phyloP scores from a whole-genome alignment of 2,888 invertebrate species.

The Ophioninae sp. region DNA sequence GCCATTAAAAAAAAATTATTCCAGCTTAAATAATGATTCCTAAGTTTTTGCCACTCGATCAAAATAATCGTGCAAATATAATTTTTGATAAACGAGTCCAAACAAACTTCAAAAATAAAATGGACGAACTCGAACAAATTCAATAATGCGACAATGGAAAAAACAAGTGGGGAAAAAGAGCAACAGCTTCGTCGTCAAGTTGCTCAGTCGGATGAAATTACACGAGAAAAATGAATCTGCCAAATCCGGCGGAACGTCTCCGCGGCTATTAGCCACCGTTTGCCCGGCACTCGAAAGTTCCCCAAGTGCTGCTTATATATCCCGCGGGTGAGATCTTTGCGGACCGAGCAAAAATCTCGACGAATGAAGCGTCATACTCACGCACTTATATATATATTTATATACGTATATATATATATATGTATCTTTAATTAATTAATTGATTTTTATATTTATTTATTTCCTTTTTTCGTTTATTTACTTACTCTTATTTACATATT shows the following conservation, averaged over 20 bases:
- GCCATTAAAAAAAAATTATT: too few species aligned
- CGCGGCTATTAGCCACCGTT: constrained; percentile 21
- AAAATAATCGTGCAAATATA: background rate
- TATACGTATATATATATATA: background rate
- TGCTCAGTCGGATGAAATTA: background rate
- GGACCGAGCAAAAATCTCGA: background rate
- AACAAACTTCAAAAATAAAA: background rate
- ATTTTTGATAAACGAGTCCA: background rate
- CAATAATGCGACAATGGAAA: background rate
- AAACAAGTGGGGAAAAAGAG: background rate
- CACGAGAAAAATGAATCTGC: constrained; percentile 10
- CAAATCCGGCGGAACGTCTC: background rate
- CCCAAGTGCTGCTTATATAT: background rate
- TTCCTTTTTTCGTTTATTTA: too few species aligned
- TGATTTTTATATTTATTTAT: too few species aligned
- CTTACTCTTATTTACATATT: too few species aligned
- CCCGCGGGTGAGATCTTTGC: constrained; percentile 3
- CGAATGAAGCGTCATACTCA: background rate
- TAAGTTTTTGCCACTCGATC: too few species aligned
- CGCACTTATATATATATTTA: background rate
- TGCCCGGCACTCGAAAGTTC: constrained; percentile 18
- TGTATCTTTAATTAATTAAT: background rate
- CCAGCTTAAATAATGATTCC: too few species aligned
- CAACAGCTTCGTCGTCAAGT: background rate
- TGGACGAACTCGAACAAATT: background rate